Conservation (phyloP, 2,113 vertebrate species). For the Percina caprodes region DNA sequence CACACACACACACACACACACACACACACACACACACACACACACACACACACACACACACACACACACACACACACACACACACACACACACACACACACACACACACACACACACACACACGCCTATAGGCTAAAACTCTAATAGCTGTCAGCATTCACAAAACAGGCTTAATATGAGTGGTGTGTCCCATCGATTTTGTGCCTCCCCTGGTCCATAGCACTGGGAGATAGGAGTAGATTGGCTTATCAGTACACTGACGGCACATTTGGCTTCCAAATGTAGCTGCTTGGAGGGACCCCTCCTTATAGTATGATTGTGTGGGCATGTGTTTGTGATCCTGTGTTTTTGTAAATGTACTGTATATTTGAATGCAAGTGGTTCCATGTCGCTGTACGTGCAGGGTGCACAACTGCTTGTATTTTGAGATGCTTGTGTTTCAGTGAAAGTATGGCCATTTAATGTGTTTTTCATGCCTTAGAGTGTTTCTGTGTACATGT, state of each 20-base stretch:
- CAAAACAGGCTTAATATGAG: slow-evolving; percentile 66
- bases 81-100: slow-evolving; percentile 21
- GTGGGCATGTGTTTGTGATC: slow-evolving; percentile 2
- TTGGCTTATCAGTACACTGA: slow-evolving; percentile 58
- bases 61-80: slow-evolving; percentile 17
- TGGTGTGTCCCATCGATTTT: slow-evolving; percentile 71
- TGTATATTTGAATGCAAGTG: background rate
- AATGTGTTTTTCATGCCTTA: background rate
- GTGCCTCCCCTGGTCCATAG: slow-evolving; percentile 56
- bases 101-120: slow-evolving; percentile 29
- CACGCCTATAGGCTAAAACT: slow-evolving; percentile 23
- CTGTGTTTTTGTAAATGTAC: background rate
- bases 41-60: background rate
- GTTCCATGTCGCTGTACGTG: background rate
- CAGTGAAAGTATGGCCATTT: background rate
- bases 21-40: slow-evolving; percentile 20
- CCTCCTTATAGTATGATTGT: slow-evolving; percentile 5
- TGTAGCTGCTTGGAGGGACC: slow-evolving; percentile 35
- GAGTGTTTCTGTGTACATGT: background rate
- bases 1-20: background rate
- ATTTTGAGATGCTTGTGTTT: background rate
- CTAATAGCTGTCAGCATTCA: slow-evolving; percentile 64
- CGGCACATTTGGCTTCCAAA: slow-evolving; percentile 57
- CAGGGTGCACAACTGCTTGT: background rate
- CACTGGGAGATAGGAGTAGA: slow-evolving; percentile 52